phyloP scores from a whole-genome alignment of 1,140 invertebrate species.

The Vanessa tameamea region DNA sequence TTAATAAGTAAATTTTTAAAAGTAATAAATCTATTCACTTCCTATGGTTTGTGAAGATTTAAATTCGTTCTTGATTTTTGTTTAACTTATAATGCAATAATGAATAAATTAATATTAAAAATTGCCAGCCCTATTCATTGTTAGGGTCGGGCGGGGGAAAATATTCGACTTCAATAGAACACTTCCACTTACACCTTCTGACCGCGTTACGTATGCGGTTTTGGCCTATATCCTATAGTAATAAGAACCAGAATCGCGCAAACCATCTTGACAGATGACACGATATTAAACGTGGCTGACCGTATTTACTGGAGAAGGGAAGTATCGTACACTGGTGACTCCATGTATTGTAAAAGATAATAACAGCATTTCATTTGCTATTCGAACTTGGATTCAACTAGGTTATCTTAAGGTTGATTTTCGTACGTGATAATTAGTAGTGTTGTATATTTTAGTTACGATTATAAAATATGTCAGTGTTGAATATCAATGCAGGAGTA shows the following conservation, averaged over 20 bases:
- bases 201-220: slow-evolving; percentile 24
- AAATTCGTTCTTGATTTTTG: too few species aligned
- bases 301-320: slow-evolving; percentile 46
- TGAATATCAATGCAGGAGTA: slow-evolving; percentile 60
- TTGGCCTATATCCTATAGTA: slow-evolving; percentile 15
- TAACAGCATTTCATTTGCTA: not conserved
- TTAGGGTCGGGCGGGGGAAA: slow-evolving; percentile 50
- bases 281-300: slow-evolving; percentile 46
- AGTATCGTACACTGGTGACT: slow-evolving; percentile 35
- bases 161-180: slow-evolving; percentile 49
- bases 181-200: slow-evolving; percentile 46
- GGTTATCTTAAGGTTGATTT: not conserved
- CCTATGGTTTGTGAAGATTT: too few species aligned
- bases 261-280: slow-evolving; percentile 40
- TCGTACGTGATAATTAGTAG: not conserved
- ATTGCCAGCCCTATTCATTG: slow-evolving; percentile 50
- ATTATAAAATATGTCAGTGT: slow-evolving; percentile 55
- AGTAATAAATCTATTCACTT: too few species aligned
- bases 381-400: slow-evolving; percentile 1
- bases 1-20: too few species aligned
- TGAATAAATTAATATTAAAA: not conserved
- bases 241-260: slow-evolving; percentile 33
- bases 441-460: slow-evolving; percentile 18
- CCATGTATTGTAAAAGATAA: not conserved
- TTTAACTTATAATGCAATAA: not conserved